Evolutionary conservation across 1,140 invertebrate species (phyloP).

Genomic region (Bombyx mandarina): DNA sequence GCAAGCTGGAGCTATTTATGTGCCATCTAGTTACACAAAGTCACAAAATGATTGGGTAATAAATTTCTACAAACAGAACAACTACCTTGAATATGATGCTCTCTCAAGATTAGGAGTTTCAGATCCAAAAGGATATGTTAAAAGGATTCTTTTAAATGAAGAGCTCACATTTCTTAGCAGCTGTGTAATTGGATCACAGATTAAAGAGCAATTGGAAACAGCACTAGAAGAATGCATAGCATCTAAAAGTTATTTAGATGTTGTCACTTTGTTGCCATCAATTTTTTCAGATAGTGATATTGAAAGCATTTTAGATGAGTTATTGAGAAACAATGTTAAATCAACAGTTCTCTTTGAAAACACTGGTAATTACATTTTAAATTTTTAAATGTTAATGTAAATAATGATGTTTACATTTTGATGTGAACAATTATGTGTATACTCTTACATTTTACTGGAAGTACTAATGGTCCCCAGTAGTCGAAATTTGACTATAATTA

Average conservation of each 20-base stretch:
- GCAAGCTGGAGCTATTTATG: conserved; percentile 83
- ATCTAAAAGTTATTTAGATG: conserved; percentile 84
- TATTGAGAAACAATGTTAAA: conserved; percentile 72
- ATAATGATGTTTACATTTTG: not conserved
- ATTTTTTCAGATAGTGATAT: conserved; percentile 84
- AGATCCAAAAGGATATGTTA: conserved; percentile 87
- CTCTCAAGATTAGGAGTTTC: conserved; percentile 89
- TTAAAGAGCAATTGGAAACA: conserved; percentile 85
- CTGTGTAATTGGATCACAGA: conserved; percentile 81
- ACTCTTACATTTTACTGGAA: too few relatives aligned
- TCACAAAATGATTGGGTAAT: conserved; percentile 89
- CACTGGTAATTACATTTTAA: conserved; percentile 46
- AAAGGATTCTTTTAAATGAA: conserved; percentile 82
- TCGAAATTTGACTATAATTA: too few relatives aligned
- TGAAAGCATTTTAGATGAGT: conserved; percentile 77
- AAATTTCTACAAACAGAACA: conserved; percentile 94
- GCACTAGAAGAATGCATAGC: conserved; percentile 88
- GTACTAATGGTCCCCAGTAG: too few relatives aligned
- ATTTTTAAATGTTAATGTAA: not conserved
- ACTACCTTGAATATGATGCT: conserved; percentile 95
- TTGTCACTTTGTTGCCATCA: conserved; percentile 84
- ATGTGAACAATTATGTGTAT: not conserved
- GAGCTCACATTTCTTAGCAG: conserved; percentile 81
- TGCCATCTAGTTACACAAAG: conserved; percentile 91
- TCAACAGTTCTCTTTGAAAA: conserved; percentile 70